Conservation (phyloP, 2,113 vertebrate genomes). For the Conger conger region DNA sequence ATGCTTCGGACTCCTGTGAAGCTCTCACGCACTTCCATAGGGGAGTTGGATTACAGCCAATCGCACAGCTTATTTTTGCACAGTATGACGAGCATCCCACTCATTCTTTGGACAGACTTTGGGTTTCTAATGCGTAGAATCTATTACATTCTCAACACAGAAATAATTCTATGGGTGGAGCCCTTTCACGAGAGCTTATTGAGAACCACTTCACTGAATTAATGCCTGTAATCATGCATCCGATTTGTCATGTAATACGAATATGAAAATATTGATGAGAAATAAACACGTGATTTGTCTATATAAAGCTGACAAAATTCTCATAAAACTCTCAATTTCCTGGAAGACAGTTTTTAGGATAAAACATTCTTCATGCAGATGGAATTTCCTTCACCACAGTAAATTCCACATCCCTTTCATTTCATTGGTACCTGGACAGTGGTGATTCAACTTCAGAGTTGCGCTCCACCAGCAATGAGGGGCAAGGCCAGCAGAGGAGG, state of each 20-base stretch:
- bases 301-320: background rate
- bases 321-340: no score
- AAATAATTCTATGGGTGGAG: background rate
- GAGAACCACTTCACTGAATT: background rate
- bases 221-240: background rate
- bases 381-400: background rate
- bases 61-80: background rate
- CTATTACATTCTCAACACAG: background rate
- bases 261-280: background rate
- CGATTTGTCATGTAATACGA: background rate
- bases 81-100: background rate
- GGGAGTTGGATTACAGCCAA: background rate
- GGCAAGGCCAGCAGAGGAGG: background rate
- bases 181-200: background rate
- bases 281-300: no score
- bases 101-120: background rate
- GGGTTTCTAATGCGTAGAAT: background rate
- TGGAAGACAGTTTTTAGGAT: background rate
- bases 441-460: background rate
- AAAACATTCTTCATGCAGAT: background rate
- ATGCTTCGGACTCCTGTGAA: background rate
- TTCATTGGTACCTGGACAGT: background rate
- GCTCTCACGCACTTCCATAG: background rate
- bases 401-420: background rate
- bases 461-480: background rate